Evolutionary conservation across 2,888 invertebrate species (phyloP).

Genomic region (Yponomeuta malinellus): DNA sequence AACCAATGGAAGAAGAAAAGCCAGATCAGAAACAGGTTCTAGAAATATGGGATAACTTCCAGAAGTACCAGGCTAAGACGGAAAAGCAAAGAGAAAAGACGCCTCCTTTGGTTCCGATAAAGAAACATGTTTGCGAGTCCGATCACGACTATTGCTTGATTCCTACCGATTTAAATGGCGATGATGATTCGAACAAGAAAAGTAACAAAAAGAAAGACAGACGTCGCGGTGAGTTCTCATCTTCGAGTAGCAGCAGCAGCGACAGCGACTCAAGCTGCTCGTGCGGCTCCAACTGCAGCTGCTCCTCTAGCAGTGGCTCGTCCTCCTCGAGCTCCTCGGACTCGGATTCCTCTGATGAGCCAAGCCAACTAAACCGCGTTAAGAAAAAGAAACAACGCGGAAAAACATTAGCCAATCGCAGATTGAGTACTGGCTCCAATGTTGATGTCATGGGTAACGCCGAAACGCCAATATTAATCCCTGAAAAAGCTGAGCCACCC

Average conservation of each 20-base stretch:
- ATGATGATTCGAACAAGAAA: slow-evolving; percentile 63
- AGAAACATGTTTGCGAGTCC: slow-evolving; percentile 76
- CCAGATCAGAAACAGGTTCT: slow-evolving; percentile 78
- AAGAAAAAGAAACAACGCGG: slow-evolving; percentile 63
- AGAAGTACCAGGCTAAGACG: slow-evolving; percentile 82
- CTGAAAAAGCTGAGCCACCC: slow-evolving; percentile 74
- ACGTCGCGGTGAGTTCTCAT: slow-evolving; percentile 69
- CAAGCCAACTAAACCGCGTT: slow-evolving; percentile 51
- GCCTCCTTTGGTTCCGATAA: slow-evolving; percentile 62
- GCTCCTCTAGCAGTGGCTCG: slow-evolving; percentile 83
- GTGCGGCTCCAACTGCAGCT: slow-evolving; percentile 89
- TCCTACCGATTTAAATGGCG: slow-evolving; percentile 62
- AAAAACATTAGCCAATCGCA: slow-evolving; percentile 51
- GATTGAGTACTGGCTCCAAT: slow-evolving; percentile 67
- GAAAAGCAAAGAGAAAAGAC: slow-evolving; percentile 73
- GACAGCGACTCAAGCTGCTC: slow-evolving; percentile 85
- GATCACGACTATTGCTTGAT: slow-evolving; percentile 87
- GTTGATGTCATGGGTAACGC: slow-evolving; percentile 72
- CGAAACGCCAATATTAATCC: slow-evolving; percentile 61
- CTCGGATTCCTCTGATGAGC: slow-evolving; percentile 64
- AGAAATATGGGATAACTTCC: slow-evolving; percentile 86
- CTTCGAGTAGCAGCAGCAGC: slow-evolving; percentile 84
- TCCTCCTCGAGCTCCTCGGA: slow-evolving; percentile 78
- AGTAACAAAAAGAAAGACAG: slow-evolving; percentile 71
- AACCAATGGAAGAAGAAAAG: slow-evolving; percentile 56